Evolutionary conservation across 1,140 invertebrate genomes (phyloP), one percentile per base, ranked within the genome.

Genomic region (Oedothorax gibbosus): DNA sequence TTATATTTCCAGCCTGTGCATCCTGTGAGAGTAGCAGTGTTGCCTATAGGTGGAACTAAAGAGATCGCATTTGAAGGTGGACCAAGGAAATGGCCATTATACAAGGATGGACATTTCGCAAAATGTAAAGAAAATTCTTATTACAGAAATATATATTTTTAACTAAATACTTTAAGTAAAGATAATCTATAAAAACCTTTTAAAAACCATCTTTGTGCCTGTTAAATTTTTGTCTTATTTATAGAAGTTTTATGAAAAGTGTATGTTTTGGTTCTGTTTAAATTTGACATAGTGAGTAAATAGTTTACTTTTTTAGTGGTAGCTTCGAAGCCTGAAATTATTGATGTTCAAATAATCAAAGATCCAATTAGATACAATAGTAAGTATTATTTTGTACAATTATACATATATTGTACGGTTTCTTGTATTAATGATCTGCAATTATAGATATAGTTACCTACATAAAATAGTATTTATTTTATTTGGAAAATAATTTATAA

Each of bases 51-150:
- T 21, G 92, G 94, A 10, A 93, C 92, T 0, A 92, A 93, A 56
- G 92, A 94, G 87, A 88, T 96, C 64, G 89, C 94, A n/a, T 95
- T 95, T 89, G 92, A 91, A 86, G 95, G 95, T 76, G 92, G 94
- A 73, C 93, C 95, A 66, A 87, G 92, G 88, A 91, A 94, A 66
- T 91, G 93, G 91, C 85, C 93, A 78, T 90, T 92, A 85, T 90
- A 92, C 89, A 89, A 92, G 71, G 89, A 88, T 65, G 87, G 88
- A 12, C 90, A 90, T 86, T 89, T 82, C 79, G 88, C 89, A 71
- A 89, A 86, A 71, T 80, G 91, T 91, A 89, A 88, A 89, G 35
- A 89, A n/a, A 66, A 21, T 50, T 72, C 14, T 72, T 72, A 14
- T 51, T 51, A 0, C 15, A 8, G 8, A 1, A 15, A 15, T 51